Base-by-base conservation (phyloP, 2,797 vertebrate species). In the Malurus leucopterus region DNA sequence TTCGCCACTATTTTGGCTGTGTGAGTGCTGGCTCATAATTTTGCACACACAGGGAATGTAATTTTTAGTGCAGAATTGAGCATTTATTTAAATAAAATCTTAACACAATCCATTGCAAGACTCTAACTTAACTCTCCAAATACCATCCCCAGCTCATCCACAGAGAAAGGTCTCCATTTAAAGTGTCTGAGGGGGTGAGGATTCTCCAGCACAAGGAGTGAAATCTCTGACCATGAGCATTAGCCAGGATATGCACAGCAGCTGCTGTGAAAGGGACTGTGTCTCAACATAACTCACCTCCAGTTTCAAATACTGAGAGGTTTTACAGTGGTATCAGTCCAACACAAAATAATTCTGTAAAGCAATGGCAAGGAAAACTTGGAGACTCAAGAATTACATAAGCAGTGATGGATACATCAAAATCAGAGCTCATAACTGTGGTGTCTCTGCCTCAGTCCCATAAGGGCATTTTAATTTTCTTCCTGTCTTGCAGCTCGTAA, bases 401-500 rank as follows among this genome's bases (percentile, higher is more conserved):
- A 47, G 27, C 15, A 74, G 78, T 47, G n/a, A 50, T 94, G 84
- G 88, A 95, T 94, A 69, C 50, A 88, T 77, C 65, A 79, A 86
- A 86, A 54, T 84, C 46, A 73, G 73, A 89, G 76, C 34, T 86
- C 77, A 67, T 49, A 85, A 89, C 55, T 2, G 5, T 61, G 79
- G 91, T 88, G 51, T 87, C 82, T 69, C 77, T 89, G 76, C 85
- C 86, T 36, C 18, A 77, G 74, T 94, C 96, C 95, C 92, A 11
- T 68, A 90, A 95, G 95, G 81, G 86, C 86, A 95, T 84, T 96
- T 96, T 49, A 81, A 94, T 97, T 96, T 96, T 93, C 93, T 96
- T 96, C 92, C 81, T 93, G 90, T 94, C 95, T 96, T 96, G 95
- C 82, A 94, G 94, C 92, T 95, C 89, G 92, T 97, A 96, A 97